Base-by-base conservation (phyloP, 2,888 invertebrate species). In the Caenorhabditis sp. region DNA sequence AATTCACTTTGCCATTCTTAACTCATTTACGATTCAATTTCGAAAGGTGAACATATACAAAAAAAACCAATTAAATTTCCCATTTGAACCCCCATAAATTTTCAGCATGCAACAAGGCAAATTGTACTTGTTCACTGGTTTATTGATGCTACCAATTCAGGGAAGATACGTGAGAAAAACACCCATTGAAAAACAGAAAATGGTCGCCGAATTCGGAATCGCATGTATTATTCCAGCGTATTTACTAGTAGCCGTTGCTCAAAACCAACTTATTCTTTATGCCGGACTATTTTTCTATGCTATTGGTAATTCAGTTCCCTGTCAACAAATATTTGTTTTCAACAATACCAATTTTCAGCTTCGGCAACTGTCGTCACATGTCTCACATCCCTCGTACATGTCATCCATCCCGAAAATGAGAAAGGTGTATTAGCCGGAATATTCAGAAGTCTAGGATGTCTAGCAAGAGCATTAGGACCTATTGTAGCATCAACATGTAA, bases 1-100 rank as follows among this genome's bases (percentile, higher is more conserved):
- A 99, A 89, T 99, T 97, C 88, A 97, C 97, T 0, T 90, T 99
- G 43, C 95, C 97, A 63, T 99, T 99, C 90, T 91, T 97, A 59
- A 95, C 95, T 64, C 96, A 96, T 90, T 93, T 94, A 85, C 91
- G 93, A 50, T 96, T 97, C 88, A 91, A 92, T 62, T 97, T 94
- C 88, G 93, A 92, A 77, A 90, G 90, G 90, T 90, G 81, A 73
- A 2, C 5, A 43, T 59, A 12, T 31, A 57, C 52, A 26, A n/a
- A 8, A 31, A 59, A 14, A 20, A 17, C 38, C 38, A n/a, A 25
- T 17, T 27, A 5, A 38, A 62, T 20, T 23, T 4, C 20, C 3
- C 43, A 3, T 61, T 8, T 25, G 8, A 17, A 12, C 31, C 31
- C 10, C 31, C 10, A 31, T 7, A 31, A 31, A 23, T 36, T 88